phyloP scores from a whole-genome alignment of 2,888 invertebrate species.

The Synergus japonicus region DNA sequence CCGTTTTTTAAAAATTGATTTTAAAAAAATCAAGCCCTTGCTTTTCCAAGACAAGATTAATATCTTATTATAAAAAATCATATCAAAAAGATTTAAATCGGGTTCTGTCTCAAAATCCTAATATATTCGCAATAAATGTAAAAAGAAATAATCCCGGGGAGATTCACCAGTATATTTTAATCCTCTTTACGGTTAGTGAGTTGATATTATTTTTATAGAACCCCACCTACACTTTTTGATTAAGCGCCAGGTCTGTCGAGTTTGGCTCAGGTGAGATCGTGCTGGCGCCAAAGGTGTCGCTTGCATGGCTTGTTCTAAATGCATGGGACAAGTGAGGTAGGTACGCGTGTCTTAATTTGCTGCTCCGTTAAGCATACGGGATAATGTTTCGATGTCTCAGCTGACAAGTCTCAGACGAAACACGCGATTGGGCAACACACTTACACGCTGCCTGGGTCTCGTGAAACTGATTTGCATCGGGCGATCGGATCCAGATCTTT shows the following conservation, averaged over 20 bases:
- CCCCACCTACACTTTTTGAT: background rate
- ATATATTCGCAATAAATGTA: background rate
- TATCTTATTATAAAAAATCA: too few relatives aligned
- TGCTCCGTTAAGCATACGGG: slow-evolving; percentile 53
- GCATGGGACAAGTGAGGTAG: slow-evolving; percentile 26
- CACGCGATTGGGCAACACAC: slow-evolving; percentile 45
- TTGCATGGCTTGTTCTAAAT: slow-evolving; percentile 1
- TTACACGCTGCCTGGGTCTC: slow-evolving; percentile 19
- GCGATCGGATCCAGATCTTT: slow-evolving; percentile 45
- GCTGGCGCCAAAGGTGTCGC: slow-evolving; percentile 28
- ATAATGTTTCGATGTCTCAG: slow-evolving; percentile 40
- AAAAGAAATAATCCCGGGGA: background rate
- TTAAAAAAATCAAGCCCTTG: too few relatives aligned
- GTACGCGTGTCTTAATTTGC: slow-evolving; percentile 53
- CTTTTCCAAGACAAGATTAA: too few relatives aligned
- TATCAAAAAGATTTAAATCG: too few relatives aligned
- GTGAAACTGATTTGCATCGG: slow-evolving; percentile 43
- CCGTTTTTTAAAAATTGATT: too few relatives aligned
- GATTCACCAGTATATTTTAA: background rate
- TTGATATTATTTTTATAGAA: background rate
- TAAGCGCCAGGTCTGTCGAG: slow-evolving; percentile 31
- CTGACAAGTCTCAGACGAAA: slow-evolving; percentile 40
- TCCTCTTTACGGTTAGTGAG: background rate
- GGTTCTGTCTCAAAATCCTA: too few relatives aligned
- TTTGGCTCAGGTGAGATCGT: slow-evolving; percentile 19